Conservation (phyloP, 2,888 invertebrate species). For the Chrysodeixis includens region DNA sequence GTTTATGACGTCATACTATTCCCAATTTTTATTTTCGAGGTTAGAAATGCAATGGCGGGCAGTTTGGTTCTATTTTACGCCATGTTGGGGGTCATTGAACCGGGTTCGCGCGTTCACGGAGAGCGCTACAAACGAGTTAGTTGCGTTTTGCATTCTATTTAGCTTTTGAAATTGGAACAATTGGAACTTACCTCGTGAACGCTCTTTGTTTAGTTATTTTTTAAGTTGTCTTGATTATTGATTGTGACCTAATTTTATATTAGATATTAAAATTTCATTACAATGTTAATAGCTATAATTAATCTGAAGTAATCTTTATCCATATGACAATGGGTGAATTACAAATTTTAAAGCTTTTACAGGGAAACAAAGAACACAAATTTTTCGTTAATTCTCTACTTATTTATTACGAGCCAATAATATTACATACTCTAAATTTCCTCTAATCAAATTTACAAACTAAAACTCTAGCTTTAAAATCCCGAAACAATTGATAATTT, state of each 20-base stretch:
- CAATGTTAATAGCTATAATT: too few relatives aligned
- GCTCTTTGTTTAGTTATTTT: constrained; percentile 29
- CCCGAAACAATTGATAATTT: too few relatives aligned
- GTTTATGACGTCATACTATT: constrained; percentile 60
- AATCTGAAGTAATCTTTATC: too few relatives aligned
- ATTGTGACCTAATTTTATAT: not conserved
- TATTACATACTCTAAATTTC: too few relatives aligned
- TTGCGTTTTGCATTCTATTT: constrained; percentile 69
- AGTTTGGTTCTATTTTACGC: constrained; percentile 87
- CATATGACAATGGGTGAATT: too few relatives aligned
- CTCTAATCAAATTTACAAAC: too few relatives aligned
- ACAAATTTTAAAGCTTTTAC: too few relatives aligned
- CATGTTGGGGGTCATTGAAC: constrained; percentile 84
- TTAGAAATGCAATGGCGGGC: constrained; percentile 86
- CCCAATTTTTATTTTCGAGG: constrained; percentile 84
- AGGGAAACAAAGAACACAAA: too few relatives aligned
- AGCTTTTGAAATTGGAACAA: constrained; percentile 55
- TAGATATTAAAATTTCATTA: too few relatives aligned
- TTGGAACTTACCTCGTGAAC: constrained; percentile 54
- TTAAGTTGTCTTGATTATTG: constrained; percentile 6
- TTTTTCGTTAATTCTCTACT: too few relatives aligned
- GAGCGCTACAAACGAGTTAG: constrained; percentile 66
- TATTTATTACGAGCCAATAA: too few relatives aligned
- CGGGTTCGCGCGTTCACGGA: constrained; percentile 74
- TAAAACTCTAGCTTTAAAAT: too few relatives aligned